Percentiles rank a stretch among this genome's conserved stretches.
Conservation (phyloP, 1,140 invertebrate genomes). For the Stenopsyche tienmushanensis region DNA sequence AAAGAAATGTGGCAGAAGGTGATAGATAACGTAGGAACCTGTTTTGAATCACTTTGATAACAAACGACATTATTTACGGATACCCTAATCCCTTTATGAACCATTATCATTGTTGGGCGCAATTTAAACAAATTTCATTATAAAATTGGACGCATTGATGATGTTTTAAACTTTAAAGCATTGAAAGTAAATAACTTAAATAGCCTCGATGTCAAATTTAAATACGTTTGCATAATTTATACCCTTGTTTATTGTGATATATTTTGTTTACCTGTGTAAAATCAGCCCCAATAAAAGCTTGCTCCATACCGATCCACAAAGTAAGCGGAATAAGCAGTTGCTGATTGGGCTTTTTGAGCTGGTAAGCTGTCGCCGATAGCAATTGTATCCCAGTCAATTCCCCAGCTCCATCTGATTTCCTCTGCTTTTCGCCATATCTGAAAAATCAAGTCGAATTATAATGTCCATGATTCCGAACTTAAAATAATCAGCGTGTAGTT, state of each 20-base stretch:
- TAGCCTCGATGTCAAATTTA: neutral
- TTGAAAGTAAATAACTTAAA: neutral
- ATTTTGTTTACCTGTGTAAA: conserved; percentile 77
- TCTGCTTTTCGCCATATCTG: conserved; percentile 80
- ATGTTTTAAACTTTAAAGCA: too few relatives aligned
- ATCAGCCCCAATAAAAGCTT: conserved; percentile 92
- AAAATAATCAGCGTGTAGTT: neutral
- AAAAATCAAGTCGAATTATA: conserved; percentile 18
- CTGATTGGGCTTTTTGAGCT: conserved; percentile 87
- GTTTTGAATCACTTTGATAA: too few relatives aligned
- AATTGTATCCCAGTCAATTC: conserved; percentile 78
- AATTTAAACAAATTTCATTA: too few relatives aligned
- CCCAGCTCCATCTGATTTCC: conserved; percentile 62
- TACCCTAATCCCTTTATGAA: too few relatives aligned
- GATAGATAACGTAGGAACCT: too few relatives aligned
- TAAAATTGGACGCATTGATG: too few relatives aligned
- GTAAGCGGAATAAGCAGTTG: conserved; percentile 93
- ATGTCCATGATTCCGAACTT: neutral
- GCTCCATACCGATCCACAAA: conserved; percentile 95
- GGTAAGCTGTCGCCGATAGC: conserved; percentile 85
- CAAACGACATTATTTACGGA: too few relatives aligned
- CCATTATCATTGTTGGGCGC: too few relatives aligned
- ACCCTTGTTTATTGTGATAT: neutral
- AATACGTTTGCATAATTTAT: too few relatives aligned
- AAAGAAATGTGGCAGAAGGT: too few relatives aligned